phyloP scores from a whole-genome alignment of 2,113 vertebrate species.

The Vulpes lagopus region DNA sequence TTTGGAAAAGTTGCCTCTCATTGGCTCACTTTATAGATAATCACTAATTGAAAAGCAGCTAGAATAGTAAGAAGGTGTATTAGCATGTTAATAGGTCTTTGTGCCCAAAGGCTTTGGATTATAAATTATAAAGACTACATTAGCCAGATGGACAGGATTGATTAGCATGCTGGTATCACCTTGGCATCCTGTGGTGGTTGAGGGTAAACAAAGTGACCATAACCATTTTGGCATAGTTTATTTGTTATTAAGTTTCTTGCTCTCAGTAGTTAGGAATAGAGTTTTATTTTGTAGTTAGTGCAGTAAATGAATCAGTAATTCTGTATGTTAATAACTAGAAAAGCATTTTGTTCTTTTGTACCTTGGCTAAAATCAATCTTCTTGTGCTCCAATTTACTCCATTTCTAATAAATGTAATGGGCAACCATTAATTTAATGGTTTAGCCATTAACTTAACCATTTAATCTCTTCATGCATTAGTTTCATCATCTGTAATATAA shows the following conservation, averaged over 20 bases:
- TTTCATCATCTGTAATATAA: constrained; percentile 54
- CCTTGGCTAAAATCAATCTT: constrained; percentile 36
- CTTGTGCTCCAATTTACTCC: neutral
- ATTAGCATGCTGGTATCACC: constrained; percentile 78
- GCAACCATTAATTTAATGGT: neutral
- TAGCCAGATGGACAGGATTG: constrained; percentile 79
- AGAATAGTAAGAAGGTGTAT: constrained; percentile 77
- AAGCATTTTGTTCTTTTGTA: constrained; percentile 20
- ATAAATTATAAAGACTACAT: constrained; percentile 82
- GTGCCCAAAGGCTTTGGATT: constrained; percentile 80
- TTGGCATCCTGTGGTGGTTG: constrained; percentile 64
- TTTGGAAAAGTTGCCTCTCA: constrained; percentile 79
- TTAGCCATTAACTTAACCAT: neutral
- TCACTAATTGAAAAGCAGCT: constrained; percentile 82
- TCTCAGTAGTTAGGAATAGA: constrained; percentile 22
- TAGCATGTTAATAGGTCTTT: constrained; percentile 86
- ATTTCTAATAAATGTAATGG: constrained; percentile 32
- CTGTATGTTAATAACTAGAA: constrained; percentile 54
- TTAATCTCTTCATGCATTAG: constrained; percentile 30
- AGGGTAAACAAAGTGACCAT: constrained; percentile 66
- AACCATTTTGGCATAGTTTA: constrained; percentile 51
- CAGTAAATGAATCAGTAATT: constrained; percentile 13
- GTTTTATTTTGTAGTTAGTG: constrained; percentile 14
- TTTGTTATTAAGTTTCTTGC: constrained; percentile 41
- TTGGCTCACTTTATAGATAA: constrained; percentile 67